Evolutionary conservation across 2,888 invertebrate genomes (phyloP), one percentile per base, ranked within the genome.

Genomic region (Dorcus hopei): DNA sequence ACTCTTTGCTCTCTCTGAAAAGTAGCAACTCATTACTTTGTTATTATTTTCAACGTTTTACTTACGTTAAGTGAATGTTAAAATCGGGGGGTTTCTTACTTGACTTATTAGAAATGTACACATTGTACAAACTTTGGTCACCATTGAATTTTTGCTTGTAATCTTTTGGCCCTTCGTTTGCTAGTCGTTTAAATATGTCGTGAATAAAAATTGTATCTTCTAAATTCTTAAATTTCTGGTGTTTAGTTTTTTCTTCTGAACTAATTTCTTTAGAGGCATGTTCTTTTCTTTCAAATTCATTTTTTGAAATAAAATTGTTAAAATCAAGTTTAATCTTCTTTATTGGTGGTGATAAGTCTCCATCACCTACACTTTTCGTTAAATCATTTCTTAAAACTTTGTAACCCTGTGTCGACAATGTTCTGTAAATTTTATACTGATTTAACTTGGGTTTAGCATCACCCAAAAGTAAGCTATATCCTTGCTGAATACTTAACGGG

Each of bases 401-500:
- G 62, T 68, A 74, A 9, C 76, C 74, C 57, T 68, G 59, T 3
- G 67, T 41, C 11, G 66, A 68, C 42, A 77, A 63, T 60, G 72
- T 72, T 65, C 70, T 72, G 63, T 73, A 74, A 11, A 65, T 64
- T 57, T 66, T 63, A 59, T 76, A 75, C 59, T 70, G 70, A n/a
- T 59, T 57, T 33, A 71, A 56, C 47, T 54, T 65, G 38, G 61
- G 60, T 42, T 61, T 51, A 40, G 57, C 58, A 40, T 59, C 38
- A 42, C 65, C 62, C 19, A 83, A 68, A 47, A 87, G 71, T 61
- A 87, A 72, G 26, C 81, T 76, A 67, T 87, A 88, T 9, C 85
- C 87, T 77, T 87, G 86, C 73, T 88, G 86, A 45, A 89, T 74
- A 58, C 87, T 87, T 16, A 88, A 79, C 54, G 82, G 80, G 0